phyloP scores from a whole-genome alignment of 2,888 invertebrate species.

The Folsomia manolachei region DNA sequence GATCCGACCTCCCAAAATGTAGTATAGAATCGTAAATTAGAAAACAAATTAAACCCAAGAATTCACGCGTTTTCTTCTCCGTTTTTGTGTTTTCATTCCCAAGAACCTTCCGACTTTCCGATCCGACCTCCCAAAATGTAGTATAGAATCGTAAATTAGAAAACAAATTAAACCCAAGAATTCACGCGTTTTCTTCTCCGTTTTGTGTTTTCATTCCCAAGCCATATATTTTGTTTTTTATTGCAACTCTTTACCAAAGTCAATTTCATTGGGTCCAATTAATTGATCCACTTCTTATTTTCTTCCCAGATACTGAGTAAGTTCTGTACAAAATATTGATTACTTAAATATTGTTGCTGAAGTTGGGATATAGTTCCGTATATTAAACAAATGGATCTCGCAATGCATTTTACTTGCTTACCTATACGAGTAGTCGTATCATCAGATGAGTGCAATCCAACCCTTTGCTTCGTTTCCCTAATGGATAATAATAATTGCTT shows the following conservation, averaged over 20 bases:
- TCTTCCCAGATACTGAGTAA: background rate
- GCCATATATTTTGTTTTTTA: constrained; percentile 2
- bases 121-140: no score
- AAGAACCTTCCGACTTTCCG: no score
- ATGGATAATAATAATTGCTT: constrained; percentile 27
- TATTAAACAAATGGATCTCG: no score
- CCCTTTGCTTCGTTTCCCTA: background rate
- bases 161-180: background rate
- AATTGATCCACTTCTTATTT: background rate
- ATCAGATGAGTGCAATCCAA: background rate
- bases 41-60: background rate
- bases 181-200: background rate
- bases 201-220: background rate
- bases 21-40: background rate
- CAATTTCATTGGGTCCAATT: constrained; percentile 8
- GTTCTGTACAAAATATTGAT: no score
- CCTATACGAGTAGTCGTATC: no score
- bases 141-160: background rate
- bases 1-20: no score
- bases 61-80: background rate
- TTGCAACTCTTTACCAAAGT: background rate
- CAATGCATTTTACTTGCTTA: no score
- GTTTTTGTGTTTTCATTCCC: no score
- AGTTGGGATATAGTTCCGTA: no score
- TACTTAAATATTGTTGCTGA: no score